Evolutionary conservation across 2,113 vertebrate genomes (phyloP), one percentile per base, ranked within the genome.

Genomic region (Grallaria varia): DNA sequence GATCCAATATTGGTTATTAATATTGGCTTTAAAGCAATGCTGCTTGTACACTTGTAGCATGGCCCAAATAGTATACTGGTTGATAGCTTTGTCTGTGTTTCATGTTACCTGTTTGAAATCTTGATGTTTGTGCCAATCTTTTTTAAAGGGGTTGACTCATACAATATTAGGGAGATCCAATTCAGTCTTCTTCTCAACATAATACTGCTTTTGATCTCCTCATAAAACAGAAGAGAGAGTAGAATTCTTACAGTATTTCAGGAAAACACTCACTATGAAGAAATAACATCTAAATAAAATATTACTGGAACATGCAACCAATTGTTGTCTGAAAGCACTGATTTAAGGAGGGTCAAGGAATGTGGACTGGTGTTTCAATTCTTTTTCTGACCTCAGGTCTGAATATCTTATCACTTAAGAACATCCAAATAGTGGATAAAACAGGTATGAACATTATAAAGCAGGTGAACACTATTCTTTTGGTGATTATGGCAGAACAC

Each of bases 1-100:
- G 1, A 50, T 74, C 49, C 67, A 78, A 13, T 94, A 79, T 42
- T 45, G 44, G 64, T 80, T 85, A 93, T 95, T 95, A 82, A 77
- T 84, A 63, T 10, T 95, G 75, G 85, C 81, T 94, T 92, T 88
- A 84, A 89, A 94, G 40, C 59, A 81, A 52, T 95, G 93, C 69
- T 90, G 52, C 74, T 64, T 56, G 24, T 67, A 86, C 14, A 84
- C 37, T 67, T 76, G 49, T 52, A 90, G 45, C 66, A 72, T 24
- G 7, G 80, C 58, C 33, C 44, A 84, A 68, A 66, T 8, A 39
- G 55, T 69, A 27, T 8, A 77, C 44, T 1, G 50, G n/a, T 50
- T 86, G 67, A 75, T 37, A 63, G 27, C 93, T 91, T 63, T 79
- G 35, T 47, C 44, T 0, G 0, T 68, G 25, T 81, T 86, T 84